Percentiles rank a stretch among this genome's conserved stretches.
These are phyloP conservation scores for Tenualosa ilisha DNA, from an alignment of 2,797 vertebrate species.

Conservation along the genomic window DNA sequence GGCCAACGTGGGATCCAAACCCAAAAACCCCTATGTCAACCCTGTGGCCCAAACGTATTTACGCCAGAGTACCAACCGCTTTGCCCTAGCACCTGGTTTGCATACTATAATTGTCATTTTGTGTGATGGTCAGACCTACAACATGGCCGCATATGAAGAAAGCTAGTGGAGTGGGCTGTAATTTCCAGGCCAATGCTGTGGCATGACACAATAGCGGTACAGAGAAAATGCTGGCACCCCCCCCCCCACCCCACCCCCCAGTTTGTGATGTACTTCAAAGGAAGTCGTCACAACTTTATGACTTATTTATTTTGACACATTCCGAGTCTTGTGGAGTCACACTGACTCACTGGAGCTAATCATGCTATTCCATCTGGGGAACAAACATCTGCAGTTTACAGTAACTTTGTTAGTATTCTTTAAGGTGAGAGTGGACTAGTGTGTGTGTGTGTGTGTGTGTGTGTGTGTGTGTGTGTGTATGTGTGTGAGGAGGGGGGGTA, in stretches of 20 bases:
- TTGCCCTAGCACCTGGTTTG: constrained; percentile 12
- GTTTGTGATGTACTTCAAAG: neutral
- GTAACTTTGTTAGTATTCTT: neutral
- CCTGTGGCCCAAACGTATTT: neutral
- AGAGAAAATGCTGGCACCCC: neutral
- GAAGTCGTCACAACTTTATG: neutral
- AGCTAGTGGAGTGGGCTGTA: neutral
- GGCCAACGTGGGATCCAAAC: neutral
- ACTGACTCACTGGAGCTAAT: neutral
- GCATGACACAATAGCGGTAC: neutral
- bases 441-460: neutral
- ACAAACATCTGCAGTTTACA: neutral
- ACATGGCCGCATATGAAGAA: neutral
- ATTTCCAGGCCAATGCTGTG: neutral
- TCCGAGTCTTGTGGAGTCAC: neutral
- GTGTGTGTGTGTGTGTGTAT: neutral
- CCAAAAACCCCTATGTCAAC: neutral
- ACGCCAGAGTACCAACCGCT: neutral
- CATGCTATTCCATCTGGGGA: neutral
- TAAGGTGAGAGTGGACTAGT: neutral
- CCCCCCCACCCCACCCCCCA: neutral
- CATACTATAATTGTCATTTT: neutral
- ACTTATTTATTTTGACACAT: constrained; percentile 11
- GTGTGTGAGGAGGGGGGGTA: neutral
- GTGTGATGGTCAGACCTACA: neutral